Base-by-base conservation (phyloP, 1,140 invertebrate species). In the Aleiodes sp. region DNA sequence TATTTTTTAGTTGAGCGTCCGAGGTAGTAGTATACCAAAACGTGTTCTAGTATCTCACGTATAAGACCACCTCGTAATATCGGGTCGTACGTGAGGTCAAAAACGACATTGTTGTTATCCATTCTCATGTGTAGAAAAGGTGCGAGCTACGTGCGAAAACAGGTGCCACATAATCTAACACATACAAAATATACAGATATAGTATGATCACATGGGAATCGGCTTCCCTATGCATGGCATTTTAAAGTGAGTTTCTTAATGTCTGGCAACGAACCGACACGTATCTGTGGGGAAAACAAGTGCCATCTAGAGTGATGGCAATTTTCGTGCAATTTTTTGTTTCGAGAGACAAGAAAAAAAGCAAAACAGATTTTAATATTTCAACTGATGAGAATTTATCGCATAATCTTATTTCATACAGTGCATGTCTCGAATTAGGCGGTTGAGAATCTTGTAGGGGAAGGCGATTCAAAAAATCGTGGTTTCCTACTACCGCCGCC, bases 201-300 rank as follows among this genome's bases (percentile, higher is more conserved):
- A 35, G 16, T 21, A 43, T 9, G 28, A 35, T 33, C 75, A 72
- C 68, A 35, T 26, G 59, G 62, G 71, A 66, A 78, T 76, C 71
- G 68, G 46, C 73, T 78, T 77, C 70, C 71, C 68, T 82, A 81
- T 82, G 79, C 79, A 82, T 82, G 73, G 75, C 77, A 82, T 82
- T 82, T 82, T 81, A 78, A 81, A 82, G 75, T 75, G 78, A 75
- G 52, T 72, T 73, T 73, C 43, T 75, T 81, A 80, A 82, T 78
- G 76, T 71, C 70, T 21, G 3, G 73, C 80, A 78, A 80, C 33
- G 19, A 63, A 19, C 37, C 33, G 16, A 46, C 46, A 65, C 43
- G 64, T 65, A 67, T 39, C 65, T 29, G 35, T 43, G 24, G 46
- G 64, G 64, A 65, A 65, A 65, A 65, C 64, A 65, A 29, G 64